Base-by-base conservation (phyloP, 2,888 invertebrate species). In the Chelonus formosanus region DNA sequence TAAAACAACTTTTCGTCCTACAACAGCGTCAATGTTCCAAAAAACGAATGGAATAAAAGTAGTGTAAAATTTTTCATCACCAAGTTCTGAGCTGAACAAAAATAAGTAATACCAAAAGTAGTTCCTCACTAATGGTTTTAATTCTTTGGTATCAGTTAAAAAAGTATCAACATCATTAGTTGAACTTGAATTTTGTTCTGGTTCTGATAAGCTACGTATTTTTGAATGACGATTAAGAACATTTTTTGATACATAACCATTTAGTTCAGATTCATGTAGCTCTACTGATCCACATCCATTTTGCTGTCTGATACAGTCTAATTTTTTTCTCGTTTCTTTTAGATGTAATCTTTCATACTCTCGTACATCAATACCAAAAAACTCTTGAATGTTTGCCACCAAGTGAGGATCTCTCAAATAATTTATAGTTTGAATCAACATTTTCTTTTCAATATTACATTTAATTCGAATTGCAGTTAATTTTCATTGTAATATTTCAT, bases 11-110 rank as follows among this genome's bases (percentile, higher is more conserved):
- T 94, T 87, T 73, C 96, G 86, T 8, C 94, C 93, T 3, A 96
- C 92, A 36, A 91, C 92, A 31, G 93, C 92, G 85, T 96, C 96
- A 66, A 96, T 88, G 84, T 96, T 97, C 96, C 96, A 97, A 80
- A 95, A 93, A 92, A 95, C 94, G 84, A 95, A 95, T 1, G 96
- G 95, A 78, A 96, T 95, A 80, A 96, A 95, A n/a, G 90, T 88
- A 1, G 92, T 90, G 84, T 96, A 97, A 84, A 97, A 97, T 70
- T 92, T 87, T 85, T 96, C 96, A 85, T 96, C 95, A 0, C 96
- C 96, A 36, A 97, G 85, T 69, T 92, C 91, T 0, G 96, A 95
- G 20, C 95, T 96, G 79, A 96, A 87, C 31, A 90, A 84, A 83
- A 96, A 96, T 69, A 96, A 79, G 82, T 92, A 93, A 85, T 94